Conservation (phyloP, 1,140 invertebrate genomes). For the Armadillidium nasatum region DNA sequence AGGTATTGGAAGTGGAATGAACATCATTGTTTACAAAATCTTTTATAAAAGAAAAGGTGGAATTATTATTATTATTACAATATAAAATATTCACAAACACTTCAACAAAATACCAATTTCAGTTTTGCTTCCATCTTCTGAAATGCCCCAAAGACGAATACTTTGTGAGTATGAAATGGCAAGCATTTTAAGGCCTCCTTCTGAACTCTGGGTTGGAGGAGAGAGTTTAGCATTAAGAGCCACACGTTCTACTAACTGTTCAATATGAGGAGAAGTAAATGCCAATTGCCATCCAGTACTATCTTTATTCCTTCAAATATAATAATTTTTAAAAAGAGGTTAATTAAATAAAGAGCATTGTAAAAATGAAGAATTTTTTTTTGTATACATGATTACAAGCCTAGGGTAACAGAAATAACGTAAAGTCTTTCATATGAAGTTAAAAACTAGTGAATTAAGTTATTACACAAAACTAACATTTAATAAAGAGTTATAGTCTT, state of each 20-base stretch:
- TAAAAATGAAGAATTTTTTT: too few species aligned
- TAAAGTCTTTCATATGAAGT: too few species aligned
- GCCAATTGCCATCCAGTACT: conserved; percentile 91
- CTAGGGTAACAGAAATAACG: too few species aligned
- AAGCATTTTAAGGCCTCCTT: conserved; percentile 70
- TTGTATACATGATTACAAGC: too few species aligned
- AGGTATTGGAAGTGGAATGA: too few species aligned
- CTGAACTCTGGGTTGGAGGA: conserved; percentile 51
- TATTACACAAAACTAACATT: too few species aligned
- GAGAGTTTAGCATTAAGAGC: conserved; percentile 92
- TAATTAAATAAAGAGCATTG: too few species aligned
- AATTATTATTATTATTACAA: too few species aligned
- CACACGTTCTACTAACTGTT: conserved; percentile 81
- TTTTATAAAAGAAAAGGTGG: too few species aligned
- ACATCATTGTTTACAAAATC: too few species aligned
- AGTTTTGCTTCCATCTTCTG: conserved; percentile 67
- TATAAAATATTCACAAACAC: not conserved
- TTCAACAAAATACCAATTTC: conserved; percentile 68
- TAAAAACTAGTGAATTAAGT: too few species aligned
- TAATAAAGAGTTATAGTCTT: not conserved
- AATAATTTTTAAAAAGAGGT: too few species aligned
- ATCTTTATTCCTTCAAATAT: conserved; percentile 72
- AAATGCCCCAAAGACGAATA: conserved; percentile 83
- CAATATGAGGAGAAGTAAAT: conserved; percentile 88
- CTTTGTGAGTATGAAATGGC: conserved; percentile 78